Base-by-base conservation (phyloP, 2,113 vertebrate species). In the Orthochromis indermauri region DNA sequence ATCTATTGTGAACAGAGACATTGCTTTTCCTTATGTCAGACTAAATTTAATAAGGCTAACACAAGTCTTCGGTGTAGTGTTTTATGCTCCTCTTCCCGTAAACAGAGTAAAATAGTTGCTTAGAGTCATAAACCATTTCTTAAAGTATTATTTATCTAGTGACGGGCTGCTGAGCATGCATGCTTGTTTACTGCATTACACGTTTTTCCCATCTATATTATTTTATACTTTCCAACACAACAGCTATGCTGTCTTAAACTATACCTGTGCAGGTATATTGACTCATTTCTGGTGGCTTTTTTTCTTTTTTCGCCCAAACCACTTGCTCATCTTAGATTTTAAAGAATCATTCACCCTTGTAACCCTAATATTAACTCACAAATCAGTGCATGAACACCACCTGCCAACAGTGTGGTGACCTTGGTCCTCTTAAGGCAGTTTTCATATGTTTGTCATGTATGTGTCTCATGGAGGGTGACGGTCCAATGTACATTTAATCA, bases 401-500 rank as follows among this genome's bases (percentile, higher is more conserved):
- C 31, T 17, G 80, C 71, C 54, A 79, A 80, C n/a, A 55, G 35
- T 7, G 9, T 40, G n/a, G 51, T 49, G 82, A 87, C 85, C 82
- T 81, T 13, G 6, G 42, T 85, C 55, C 66, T 40, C 66, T 83
- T 37, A 49, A 55, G 26, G 17, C 53, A 26, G 10, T 71, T 87
- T 8, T 88, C 85, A 81, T 85, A 87, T 91, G 78, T 87, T 81
- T 83, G 81, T 83, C 80, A 86, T 89, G 61, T 85, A 86, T 21
- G 81, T 35, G 37, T 78, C 78, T 89, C 66, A 55, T 57, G 21
- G 81, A 88, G 49, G 85, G 93, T 51, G 90, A 89, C 19, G 40
- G 87, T 85, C 86, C 80, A 61, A 84, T 78, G 88, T 91, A 93
- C 94, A 88, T 89, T 87, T 90, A 90, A 88, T 95, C 91, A 95